phyloP scores from a whole-genome alignment of 1,140 invertebrate species.

The Drosophila tristis region DNA sequence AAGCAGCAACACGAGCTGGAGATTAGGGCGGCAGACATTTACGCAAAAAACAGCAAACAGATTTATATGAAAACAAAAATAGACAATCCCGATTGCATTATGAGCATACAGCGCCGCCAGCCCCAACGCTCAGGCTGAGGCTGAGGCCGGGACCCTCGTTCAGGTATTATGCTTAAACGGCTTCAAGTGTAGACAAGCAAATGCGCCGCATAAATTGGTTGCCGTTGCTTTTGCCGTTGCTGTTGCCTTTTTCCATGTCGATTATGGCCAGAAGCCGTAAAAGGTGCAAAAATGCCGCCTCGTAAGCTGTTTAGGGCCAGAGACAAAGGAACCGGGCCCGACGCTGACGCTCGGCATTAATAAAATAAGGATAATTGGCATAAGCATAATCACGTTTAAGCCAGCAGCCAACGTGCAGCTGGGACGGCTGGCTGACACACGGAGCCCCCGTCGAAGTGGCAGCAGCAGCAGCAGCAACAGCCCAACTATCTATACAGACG shows the following conservation, averaged over 20 bases:
- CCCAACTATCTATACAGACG: constrained; percentile 63
- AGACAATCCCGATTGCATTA: constrained; percentile 64
- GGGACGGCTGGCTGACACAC: constrained; percentile 48
- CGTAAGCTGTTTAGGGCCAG: constrained; percentile 60
- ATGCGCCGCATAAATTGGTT: constrained; percentile 68
- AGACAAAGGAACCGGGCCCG: constrained; percentile 44
- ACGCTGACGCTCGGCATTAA: constrained; percentile 61
- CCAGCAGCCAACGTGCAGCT: constrained; percentile 73
- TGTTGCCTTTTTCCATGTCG: constrained; percentile 48
- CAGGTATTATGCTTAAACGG: constrained; percentile 68
- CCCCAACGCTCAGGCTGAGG: too few species aligned
- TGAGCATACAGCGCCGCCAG: constrained; percentile 44
- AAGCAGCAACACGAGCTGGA: constrained; percentile 58
- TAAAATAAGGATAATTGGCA: constrained; percentile 83
- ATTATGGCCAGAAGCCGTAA: constrained; percentile 76
- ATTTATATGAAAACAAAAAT: constrained; percentile 47
- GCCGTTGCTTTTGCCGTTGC: constrained; percentile 16
- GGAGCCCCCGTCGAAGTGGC: constrained; percentile 10
- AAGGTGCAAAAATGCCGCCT: constrained; percentile 74
- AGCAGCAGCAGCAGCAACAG: constrained; percentile 17
- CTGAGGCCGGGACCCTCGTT: constrained; percentile 4
- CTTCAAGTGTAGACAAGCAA: constrained; percentile 66
- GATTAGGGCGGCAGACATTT: constrained; percentile 47
- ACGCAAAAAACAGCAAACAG: constrained; percentile 32
- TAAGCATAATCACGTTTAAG: constrained; percentile 83